Conservation (phyloP, 1,140 invertebrate species). For the Lepidurus arcticus region DNA sequence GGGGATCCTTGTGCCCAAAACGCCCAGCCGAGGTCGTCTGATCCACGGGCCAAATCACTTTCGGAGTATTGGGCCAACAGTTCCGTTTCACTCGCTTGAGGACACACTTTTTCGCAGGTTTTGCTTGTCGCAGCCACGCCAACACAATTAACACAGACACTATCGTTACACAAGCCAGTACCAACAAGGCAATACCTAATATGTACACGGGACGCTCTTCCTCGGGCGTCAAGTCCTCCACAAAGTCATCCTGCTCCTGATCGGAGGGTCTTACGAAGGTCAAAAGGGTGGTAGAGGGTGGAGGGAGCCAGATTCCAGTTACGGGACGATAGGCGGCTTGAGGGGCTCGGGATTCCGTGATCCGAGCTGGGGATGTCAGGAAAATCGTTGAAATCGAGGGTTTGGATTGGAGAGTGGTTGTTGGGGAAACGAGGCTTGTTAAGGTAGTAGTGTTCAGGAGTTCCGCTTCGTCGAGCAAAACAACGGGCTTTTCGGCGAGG, state of each 20-base stretch:
- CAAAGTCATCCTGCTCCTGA: background rate
- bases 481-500: conserved; percentile 40
- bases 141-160: background rate
- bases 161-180: background rate
- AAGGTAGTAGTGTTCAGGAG: conserved; percentile 34
- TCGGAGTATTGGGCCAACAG: background rate
- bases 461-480: conserved; percentile 39
- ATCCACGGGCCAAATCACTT: background rate
- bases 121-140: background rate
- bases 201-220: background rate
- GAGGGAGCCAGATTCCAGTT: background rate
- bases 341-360: background rate
- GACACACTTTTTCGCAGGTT: background rate
- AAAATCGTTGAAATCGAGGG: background rate
- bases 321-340: background rate
- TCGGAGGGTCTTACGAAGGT: background rate
- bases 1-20: background rate
- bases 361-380: background rate
- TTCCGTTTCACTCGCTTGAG: background rate
- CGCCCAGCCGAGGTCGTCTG: background rate
- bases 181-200: background rate
- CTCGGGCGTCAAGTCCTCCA: background rate
- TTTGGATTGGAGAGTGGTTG: background rate
- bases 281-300: background rate
- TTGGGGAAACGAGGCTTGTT: background rate